Base-by-base conservation (phyloP, 2,888 invertebrate species). In the Polia nebulosa region DNA sequence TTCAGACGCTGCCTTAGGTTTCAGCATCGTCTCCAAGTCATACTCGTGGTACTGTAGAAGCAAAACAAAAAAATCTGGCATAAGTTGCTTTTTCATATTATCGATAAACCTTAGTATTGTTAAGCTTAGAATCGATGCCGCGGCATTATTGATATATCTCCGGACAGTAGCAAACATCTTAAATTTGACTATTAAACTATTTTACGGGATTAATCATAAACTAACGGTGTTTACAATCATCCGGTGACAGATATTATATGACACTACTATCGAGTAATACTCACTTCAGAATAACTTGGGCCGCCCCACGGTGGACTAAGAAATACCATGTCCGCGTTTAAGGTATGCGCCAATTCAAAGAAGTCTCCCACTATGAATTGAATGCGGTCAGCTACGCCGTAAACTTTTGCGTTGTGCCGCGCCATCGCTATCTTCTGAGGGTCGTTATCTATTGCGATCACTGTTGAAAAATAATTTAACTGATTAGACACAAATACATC, bases 231-330 rank as follows among this genome's bases (percentile, higher is more conserved):
- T 29, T 5, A 29, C 29, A 29, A 7, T 29, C 7, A 29, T 29
- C 29, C 7, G 29, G 29, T 29, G 7, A 29, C 29, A 29, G 29
- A 29, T 29, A 29, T n/a, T n/a, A n/a, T 3, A n/a, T n/a, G n/a
- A n/a, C 6, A 17, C 5, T 2, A 29, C 11, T 32, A 29, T 5
- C 6, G 5, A n/a, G 51, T 32, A 1, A 3, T 51, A 85, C 87
- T 86, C 66, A 96, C 93, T 80, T 95, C 93, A 7, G 96, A 92
- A 90, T 99, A 99, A 7, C 96, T 94, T 0, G 99, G 99, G 0
- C 99, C 99, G n/a, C 99, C 99, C 99, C 99, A 99, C 0, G 99
- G 99, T 1, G 99, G 99, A 88, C 98, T 98, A 25, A 99, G 95
- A 91, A 99, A 99, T 3, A 99, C 98, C 67, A 97, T 98, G 88